phyloP scores from a whole-genome alignment of 2,888 invertebrate genomes.

The Tenthredo amoena region DNA sequence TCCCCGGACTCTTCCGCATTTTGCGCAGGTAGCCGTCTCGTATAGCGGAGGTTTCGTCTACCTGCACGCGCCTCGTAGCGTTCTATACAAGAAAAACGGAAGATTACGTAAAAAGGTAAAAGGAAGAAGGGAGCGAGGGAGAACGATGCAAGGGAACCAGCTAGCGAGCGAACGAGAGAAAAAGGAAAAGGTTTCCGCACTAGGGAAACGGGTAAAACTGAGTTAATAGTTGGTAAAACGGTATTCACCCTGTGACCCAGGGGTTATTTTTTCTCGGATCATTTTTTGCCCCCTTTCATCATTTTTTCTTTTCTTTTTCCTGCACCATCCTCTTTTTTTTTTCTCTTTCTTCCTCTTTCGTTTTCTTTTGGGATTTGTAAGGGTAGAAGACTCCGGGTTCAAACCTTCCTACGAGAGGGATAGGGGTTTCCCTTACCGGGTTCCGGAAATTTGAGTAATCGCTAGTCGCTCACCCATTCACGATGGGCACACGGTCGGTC shows the following conservation, averaged over 20 bases:
- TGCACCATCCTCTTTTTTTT: slow-evolving; percentile 55
- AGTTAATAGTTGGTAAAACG: slow-evolving; percentile 79
- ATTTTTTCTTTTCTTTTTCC: slow-evolving; percentile 54
- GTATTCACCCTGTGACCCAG: slow-evolving; percentile 76
- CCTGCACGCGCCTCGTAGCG: slow-evolving; percentile 63
- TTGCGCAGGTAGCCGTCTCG: slow-evolving; percentile 57
- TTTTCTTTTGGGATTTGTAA: slow-evolving; percentile 51
- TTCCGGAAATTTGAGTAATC: slow-evolving; percentile 69
- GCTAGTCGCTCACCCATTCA: slow-evolving; percentile 52
- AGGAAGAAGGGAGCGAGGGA: slow-evolving; percentile 54
- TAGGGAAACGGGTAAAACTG: slow-evolving; percentile 75
- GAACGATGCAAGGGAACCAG: neutral
- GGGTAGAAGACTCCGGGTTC: slow-evolving; percentile 20
- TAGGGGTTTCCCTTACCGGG: slow-evolving; percentile 45
- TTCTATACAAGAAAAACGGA: slow-evolving; percentile 55
- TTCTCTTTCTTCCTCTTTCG: slow-evolving; percentile 51
- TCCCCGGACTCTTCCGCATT: slow-evolving; percentile 58
- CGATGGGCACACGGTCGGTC: slow-evolving; percentile 38
- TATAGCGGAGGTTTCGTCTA: slow-evolving; percentile 54
- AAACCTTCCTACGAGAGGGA: slow-evolving; percentile 8
- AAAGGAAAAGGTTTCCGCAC: slow-evolving; percentile 65
- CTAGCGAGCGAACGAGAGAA: neutral
- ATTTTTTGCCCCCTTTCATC: slow-evolving; percentile 57
- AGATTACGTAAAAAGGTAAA: slow-evolving; percentile 66
- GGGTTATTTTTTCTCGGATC: slow-evolving; percentile 61